phyloP scores from a whole-genome alignment of 2,113 vertebrate genomes.

The Sapayoa aenigma region DNA sequence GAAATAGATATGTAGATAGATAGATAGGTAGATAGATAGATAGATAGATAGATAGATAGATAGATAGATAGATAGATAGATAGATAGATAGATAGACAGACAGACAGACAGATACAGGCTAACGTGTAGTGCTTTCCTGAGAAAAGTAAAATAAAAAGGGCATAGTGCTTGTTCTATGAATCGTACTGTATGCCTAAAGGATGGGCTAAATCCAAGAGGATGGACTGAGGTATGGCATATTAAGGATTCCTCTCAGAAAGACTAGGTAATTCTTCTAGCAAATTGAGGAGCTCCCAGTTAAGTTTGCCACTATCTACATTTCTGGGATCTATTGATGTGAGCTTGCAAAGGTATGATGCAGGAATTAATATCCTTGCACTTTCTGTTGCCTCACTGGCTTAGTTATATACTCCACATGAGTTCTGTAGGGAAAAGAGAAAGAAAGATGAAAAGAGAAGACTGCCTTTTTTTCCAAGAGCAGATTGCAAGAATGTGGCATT shows the following conservation, averaged over 20 bases:
- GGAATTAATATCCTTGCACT: not conserved
- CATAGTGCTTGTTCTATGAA: not conserved
- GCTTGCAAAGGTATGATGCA: not conserved
- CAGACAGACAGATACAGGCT: not conserved
- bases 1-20: too few relatives aligned
- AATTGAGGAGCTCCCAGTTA: not conserved
- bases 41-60: too few relatives aligned
- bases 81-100: too few relatives aligned
- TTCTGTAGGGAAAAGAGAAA: not conserved
- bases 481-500: constrained; percentile 51
- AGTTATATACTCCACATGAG: not conserved
- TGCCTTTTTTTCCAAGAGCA: constrained; percentile 35
- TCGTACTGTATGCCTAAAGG: not conserved
- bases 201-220: not conserved
- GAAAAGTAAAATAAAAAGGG: not conserved
- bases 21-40: too few relatives aligned
- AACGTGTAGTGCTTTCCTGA: not conserved
- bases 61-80: too few relatives aligned
- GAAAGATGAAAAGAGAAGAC: constrained; percentile 1
- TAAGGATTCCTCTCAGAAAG: not conserved
- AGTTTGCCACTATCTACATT: not conserved
- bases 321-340: not conserved
- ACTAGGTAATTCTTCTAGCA: not conserved
- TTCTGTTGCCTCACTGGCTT: not conserved
- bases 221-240: not conserved